These are phyloP conservation scores for Hoplodrina blanda DNA, from an alignment of 2,888 invertebrate species.

Conservation along the genomic window DNA sequence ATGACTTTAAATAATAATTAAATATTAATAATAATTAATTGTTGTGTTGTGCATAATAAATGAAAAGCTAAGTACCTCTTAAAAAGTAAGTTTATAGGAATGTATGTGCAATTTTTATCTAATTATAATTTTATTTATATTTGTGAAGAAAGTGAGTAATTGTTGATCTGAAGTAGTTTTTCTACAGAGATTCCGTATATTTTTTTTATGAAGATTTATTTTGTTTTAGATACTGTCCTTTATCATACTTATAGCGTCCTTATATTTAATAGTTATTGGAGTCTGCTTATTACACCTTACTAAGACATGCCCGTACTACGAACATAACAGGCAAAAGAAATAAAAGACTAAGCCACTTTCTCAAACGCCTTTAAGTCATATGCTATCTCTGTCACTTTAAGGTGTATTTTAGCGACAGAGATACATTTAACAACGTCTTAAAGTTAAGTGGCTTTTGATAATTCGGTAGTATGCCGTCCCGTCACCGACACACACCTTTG, in stretches of 20 bases:
- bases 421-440: too few relatives aligned
- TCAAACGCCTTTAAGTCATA: too few relatives aligned
- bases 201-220: constrained; percentile 11
- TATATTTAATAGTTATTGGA: not conserved
- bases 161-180: constrained; percentile 61
- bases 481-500: too few relatives aligned
- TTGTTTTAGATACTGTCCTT: constrained; percentile 18
- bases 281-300: too few relatives aligned
- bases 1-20: not conserved
- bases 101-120: constrained; percentile 39
- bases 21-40: constrained; percentile 2
- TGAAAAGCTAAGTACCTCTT: constrained; percentile 47
- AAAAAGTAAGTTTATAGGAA: constrained; percentile 29
- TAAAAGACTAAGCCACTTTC: too few relatives aligned
- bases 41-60: constrained; percentile 46
- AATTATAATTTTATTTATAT: constrained; percentile 21
- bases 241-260: constrained; percentile 9
- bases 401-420: too few relatives aligned
- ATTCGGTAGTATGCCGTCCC: too few relatives aligned
- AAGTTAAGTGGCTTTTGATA: too few relatives aligned
- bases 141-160: constrained; percentile 45
- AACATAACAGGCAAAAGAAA: too few relatives aligned
- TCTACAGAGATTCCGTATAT: constrained; percentile 54
- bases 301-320: too few relatives aligned
- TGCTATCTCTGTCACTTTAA: too few relatives aligned